Evolutionary conservation across 2,888 invertebrate genomes (phyloP).

Genomic region (Dyspetes luteomarginatus): DNA sequence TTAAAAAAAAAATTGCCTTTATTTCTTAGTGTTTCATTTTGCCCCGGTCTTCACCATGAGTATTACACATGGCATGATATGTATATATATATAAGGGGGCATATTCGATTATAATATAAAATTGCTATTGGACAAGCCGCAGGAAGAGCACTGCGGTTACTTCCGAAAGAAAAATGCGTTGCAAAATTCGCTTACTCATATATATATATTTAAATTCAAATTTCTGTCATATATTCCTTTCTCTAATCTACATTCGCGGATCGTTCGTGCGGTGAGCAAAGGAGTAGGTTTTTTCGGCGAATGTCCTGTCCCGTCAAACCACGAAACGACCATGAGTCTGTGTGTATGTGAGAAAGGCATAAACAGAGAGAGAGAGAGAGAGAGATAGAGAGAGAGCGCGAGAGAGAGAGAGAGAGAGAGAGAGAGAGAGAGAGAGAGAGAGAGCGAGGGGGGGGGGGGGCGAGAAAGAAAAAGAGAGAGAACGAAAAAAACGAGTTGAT

Average conservation of each 20-base stretch:
- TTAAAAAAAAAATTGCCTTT: too few relatives aligned
- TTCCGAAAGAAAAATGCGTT: background rate
- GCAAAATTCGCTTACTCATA: slow-evolving; percentile 38
- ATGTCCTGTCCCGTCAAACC: slow-evolving; percentile 25
- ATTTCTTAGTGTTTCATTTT: too few relatives aligned
- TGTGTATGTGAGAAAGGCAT: too few relatives aligned
- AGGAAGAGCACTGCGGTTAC: background rate
- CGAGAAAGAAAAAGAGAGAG: background rate
- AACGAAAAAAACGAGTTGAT: slow-evolving; percentile 6
- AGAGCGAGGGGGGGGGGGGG: slow-evolving; percentile 6
- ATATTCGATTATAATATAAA: too few relatives aligned
- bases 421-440: slow-evolving; percentile 6
- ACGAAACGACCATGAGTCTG: background rate
- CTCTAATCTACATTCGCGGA: slow-evolving; percentile 31
- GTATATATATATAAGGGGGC: too few relatives aligned
- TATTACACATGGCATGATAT: too few relatives aligned
- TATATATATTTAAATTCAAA: background rate
- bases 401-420: background rate
- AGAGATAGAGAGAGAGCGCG: slow-evolving; percentile 5
- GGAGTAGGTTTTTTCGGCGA: slow-evolving; percentile 21
- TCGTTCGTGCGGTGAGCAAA: background rate
- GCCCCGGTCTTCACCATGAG: too few relatives aligned
- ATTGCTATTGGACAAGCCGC: too few relatives aligned
- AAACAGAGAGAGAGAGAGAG: too few relatives aligned
- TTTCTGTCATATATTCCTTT: slow-evolving; percentile 22